Evolutionary conservation across 2,888 invertebrate species (phyloP), one percentile per base, ranked within the genome.

Genomic region (Chrysotoxum bicinctum): DNA sequence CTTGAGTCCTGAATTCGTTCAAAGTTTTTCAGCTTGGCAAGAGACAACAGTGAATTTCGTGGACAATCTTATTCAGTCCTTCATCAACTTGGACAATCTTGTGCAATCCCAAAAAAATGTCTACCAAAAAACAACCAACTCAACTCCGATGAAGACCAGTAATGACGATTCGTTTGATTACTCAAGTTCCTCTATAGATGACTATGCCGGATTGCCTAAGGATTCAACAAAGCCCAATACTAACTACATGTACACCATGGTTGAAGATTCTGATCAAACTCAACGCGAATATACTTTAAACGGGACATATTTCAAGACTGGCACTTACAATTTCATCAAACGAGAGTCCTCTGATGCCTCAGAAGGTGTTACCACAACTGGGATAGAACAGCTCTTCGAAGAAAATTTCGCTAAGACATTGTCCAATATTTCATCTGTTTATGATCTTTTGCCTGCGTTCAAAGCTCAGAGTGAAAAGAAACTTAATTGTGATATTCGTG

Each of bases 11-110:
- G 93, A 94, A 75, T 94, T 94, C 87, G 91, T 93, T 85, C 92
- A 93, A 85, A 93, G 93, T 86, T 94, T 94, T 88, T 92, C 93
- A 26, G 93, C 93, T 84, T 94, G 94, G 94, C 94, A 94, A 88
- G 93, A 93, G 26, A 92, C 93, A n/a, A 94, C 94, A 2, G 93
- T 93, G 88, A 92, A 93, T 87, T 93, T 94, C 91, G 90, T 94
- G 52, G 93, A 94, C 7, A 93, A 94, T 88, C 93, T 94, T 78
- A 94, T 94, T 68, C 93, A 94, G 89, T 94, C 94, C 0, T 94
- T 94, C 87, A 93, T 94, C 60, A 94, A 93, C 87, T 92, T 94
- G 0, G 94, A 94, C 88, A 93, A 93, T 19, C 87, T 91, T 70
- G 89, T 91, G n/a, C 91, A 91, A 74, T 90, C 89, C 60, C 92